phyloP scores from a whole-genome alignment of 2,888 invertebrate genomes.

The Lasioglossum morio region DNA sequence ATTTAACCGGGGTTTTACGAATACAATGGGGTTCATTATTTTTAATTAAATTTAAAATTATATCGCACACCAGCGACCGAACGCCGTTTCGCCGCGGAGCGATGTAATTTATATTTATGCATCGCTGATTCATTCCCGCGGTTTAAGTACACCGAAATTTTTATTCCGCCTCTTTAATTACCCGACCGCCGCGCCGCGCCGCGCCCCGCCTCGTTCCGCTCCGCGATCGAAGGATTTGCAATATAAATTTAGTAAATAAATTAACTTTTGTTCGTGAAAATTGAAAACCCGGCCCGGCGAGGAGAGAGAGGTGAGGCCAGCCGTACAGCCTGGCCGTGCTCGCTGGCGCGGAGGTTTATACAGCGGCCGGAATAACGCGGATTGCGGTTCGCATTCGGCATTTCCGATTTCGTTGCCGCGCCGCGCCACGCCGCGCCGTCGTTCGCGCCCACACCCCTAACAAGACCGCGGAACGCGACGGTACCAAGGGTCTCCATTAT shows the following conservation, averaged over 20 bases:
- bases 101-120: constrained; percentile 74
- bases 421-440: not conserved
- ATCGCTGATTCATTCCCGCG: constrained; percentile 72
- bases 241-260: constrained; percentile 72
- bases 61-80: constrained; percentile 63
- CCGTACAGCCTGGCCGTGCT: not conserved
- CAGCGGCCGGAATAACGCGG: constrained; percentile 63
- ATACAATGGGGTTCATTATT: constrained; percentile 73
- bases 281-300: constrained; percentile 58
- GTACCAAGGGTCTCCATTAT: constrained; percentile 7
- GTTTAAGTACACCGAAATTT: constrained; percentile 69
- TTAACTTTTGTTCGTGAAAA: constrained; percentile 71
- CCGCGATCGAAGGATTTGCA: constrained; percentile 66
- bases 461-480: constrained; percentile 11
- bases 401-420: constrained; percentile 15
- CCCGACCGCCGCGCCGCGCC: constrained; percentile 64
- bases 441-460: not conserved
- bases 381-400: constrained; percentile 49
- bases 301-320: not conserved
- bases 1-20: constrained; percentile 69
- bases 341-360: constrained; percentile 44
- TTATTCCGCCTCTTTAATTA: constrained; percentile 71
- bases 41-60: constrained; percentile 74
- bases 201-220: not conserved
- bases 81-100: constrained; percentile 65